These are phyloP conservation scores for Leptothorax acervorum DNA, from an alignment of 2,888 invertebrate genomes.

Conservation along the genomic window DNA sequence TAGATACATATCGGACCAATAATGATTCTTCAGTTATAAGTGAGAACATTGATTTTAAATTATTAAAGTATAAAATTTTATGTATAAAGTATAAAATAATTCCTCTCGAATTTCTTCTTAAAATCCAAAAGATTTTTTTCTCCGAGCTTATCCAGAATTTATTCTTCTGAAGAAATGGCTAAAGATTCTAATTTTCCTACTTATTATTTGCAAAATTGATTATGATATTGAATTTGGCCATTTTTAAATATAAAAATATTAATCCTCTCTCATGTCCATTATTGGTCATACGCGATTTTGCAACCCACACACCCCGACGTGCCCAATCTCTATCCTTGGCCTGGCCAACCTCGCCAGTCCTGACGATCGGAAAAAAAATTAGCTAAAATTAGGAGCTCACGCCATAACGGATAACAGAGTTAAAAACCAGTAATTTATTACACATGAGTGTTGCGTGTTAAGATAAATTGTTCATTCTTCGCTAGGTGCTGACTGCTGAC, in stretches of 20 bases:
- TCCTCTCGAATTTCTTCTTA: background rate
- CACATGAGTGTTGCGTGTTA: background rate
- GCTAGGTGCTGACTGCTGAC: background rate
- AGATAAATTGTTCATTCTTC: background rate
- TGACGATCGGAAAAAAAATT: background rate
- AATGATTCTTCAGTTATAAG: background rate
- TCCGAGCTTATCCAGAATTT: background rate
- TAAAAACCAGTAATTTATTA: background rate
- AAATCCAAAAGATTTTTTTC: background rate
- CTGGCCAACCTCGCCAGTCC: slow-evolving; percentile 50
- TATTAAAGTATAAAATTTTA: background rate
- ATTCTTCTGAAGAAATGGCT: background rate
- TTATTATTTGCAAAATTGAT: background rate
- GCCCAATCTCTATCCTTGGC: slow-evolving; percentile 60
- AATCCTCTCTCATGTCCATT: slow-evolving; percentile 64
- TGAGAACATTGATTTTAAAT: background rate
- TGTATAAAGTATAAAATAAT: background rate
- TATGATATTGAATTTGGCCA: background rate
- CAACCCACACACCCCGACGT: slow-evolving; percentile 68
- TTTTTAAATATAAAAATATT: background rate
- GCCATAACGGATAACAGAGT: slow-evolving; percentile 13
- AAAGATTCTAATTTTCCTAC: background rate
- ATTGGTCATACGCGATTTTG: slow-evolving; percentile 62
- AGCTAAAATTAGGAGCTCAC: slow-evolving; percentile 51
- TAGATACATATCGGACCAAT: background rate